A percentile compares a stretch with the other conserved stretches of the same genome.
Conservation (phyloP, 64 coral and sea anemone species). For the Montipora capricornis region DNA sequence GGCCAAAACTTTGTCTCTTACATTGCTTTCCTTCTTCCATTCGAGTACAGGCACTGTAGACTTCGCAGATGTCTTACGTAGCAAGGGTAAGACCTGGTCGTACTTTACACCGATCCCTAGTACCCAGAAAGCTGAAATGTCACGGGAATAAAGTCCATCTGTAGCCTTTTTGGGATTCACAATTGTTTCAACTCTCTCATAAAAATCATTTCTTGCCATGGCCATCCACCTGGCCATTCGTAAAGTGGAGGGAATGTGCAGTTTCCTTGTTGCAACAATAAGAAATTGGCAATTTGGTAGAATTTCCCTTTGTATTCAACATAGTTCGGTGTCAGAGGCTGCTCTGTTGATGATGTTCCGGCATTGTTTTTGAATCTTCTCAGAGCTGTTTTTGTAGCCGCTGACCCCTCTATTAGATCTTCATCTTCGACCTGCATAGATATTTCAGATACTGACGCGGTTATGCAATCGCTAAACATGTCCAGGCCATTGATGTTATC, state of each 20-base stretch:
- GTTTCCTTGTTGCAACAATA: slow-evolving; percentile 9
- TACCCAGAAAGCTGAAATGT: background rate
- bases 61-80: slow-evolving; percentile 12
- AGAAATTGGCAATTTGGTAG: slow-evolving; percentile 7
- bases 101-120: slow-evolving; percentile 2
- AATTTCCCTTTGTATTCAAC: slow-evolving; percentile 12
- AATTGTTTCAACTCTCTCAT: slow-evolving; percentile 6
- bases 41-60: slow-evolving; percentile 12
- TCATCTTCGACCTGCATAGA: too few relatives aligned
- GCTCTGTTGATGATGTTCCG: background rate
- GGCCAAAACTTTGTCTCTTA: background rate
- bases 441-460: too few relatives aligned
- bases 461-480: background rate
- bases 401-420: too few relatives aligned
- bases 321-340: background rate
- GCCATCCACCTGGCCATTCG: slow-evolving; percentile 29
- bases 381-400: too few relatives aligned
- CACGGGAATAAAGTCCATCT: background rate
- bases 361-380: too few relatives aligned
- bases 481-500: background rate
- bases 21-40: slow-evolving; percentile 8
- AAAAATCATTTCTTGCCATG: slow-evolving; percentile 2
- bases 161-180: background rate
- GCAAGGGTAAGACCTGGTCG: background rate
- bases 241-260: background rate